Percentiles rank a stretch among this genome's conserved stretches.
phyloP scores from a whole-genome alignment of 2,888 invertebrate genomes.

The Ormyrus nitidulus region DNA sequence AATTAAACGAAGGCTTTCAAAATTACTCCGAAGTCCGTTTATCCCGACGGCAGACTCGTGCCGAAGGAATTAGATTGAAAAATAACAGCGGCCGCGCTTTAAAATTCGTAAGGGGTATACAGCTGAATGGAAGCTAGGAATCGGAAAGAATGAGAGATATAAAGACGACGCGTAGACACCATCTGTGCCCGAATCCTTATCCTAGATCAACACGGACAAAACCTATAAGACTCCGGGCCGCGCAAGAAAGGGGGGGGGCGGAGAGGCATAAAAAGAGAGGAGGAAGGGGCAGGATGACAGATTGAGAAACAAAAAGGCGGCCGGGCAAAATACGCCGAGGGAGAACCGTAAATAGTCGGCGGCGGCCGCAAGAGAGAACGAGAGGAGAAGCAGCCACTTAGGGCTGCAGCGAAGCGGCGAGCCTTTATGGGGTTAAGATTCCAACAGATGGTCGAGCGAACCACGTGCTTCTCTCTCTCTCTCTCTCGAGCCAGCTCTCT shows the following conservation, averaged over 20 bases:
- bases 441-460: constrained; percentile 46
- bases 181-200: no score
- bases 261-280: constrained; percentile 1
- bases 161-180: no score
- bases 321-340: not conserved
- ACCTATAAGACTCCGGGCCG: no score
- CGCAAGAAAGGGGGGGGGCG: not conserved
- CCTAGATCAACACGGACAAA: no score
- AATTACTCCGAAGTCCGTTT: no score
- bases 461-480: not conserved
- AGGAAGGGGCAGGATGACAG: constrained; percentile 41
- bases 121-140: no score
- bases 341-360: constrained; percentile 4
- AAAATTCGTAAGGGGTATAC: no score
- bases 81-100: no score
- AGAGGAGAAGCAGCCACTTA: constrained; percentile 6
- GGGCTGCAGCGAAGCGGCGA: not conserved
- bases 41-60: no score
- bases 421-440: constrained; percentile 20
- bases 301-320: constrained; percentile 52
- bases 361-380: not conserved
- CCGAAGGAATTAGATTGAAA: no score
- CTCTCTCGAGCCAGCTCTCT: not conserved
- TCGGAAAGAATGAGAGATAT: no score
- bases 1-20: no score